Percentiles rank a stretch among this genome's conserved stretches.
phyloP scores from a whole-genome alignment of 2,797 vertebrate species.

The Hafferia zeledoni region DNA sequence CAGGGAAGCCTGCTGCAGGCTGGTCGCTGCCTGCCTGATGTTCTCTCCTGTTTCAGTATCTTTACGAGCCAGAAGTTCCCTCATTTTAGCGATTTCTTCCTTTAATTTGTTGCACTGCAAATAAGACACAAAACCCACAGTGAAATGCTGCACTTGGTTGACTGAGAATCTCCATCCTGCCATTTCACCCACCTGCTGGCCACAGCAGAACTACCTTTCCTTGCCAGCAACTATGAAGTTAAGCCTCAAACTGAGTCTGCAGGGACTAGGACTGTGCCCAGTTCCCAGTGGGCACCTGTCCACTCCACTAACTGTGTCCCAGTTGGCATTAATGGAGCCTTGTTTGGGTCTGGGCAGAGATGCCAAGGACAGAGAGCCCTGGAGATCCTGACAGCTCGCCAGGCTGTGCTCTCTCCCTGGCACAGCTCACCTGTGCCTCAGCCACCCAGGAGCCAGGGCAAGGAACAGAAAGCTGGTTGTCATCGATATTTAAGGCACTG shows the following conservation, averaged over 20 bases:
- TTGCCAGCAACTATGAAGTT: background rate
- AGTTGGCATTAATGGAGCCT: background rate
- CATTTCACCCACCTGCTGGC: background rate
- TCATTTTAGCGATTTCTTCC: constrained; percentile 93
- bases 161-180: background rate
- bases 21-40: constrained; percentile 92
- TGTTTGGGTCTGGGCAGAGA: background rate
- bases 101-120: constrained; percentile 92
- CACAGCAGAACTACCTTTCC: background rate
- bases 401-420: background rate
- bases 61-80: constrained; percentile 90
- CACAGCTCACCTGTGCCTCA: background rate
- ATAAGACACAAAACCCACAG: background rate
- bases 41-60: constrained; percentile 94
- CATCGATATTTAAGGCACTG: background rate
- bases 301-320: background rate
- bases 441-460: background rate
- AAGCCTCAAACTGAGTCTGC: background rate
- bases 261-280: background rate
- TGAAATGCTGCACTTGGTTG: background rate
- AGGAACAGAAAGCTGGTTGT: background rate
- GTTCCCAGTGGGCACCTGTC: background rate
- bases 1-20: constrained; percentile 93
- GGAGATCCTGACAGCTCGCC: background rate
- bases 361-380: background rate